Conservation (phyloP, 2,797 vertebrate species). For the Oreochromis mossambicus region DNA sequence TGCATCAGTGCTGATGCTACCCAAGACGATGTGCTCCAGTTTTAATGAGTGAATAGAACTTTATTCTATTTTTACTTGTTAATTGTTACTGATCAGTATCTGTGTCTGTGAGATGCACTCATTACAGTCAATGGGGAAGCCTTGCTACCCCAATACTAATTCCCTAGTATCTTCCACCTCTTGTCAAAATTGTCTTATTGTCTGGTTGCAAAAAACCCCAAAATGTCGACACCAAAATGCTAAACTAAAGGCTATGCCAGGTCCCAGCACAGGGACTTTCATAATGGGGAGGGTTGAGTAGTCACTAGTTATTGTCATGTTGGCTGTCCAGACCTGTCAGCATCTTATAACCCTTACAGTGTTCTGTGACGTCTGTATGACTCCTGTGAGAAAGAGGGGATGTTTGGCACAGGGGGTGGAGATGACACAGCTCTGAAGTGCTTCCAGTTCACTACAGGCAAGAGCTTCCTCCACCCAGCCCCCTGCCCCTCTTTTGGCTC, state of each 20-base stretch:
- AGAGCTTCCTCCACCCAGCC: slow-evolving; percentile 14
- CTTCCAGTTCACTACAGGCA: slow-evolving; percentile 29
- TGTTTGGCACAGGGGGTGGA: background rate
- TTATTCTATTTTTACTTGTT: background rate
- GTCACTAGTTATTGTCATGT: background rate
- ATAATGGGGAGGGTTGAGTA: background rate
- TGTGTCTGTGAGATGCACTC: background rate
- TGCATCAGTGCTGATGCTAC: background rate
- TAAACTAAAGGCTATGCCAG: background rate
- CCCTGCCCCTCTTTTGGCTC: slow-evolving; percentile 46
- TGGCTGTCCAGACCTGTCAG: slow-evolving; percentile 5
- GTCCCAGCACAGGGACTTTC: background rate
- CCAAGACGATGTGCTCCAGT: background rate
- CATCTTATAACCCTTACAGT: background rate
- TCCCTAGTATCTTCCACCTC: background rate
- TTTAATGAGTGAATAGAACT: background rate
- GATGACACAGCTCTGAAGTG: slow-evolving; percentile 20
- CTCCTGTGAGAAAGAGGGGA: background rate
- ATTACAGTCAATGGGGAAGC: background rate
- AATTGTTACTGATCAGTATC: background rate
- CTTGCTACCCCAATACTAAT: background rate
- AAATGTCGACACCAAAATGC: background rate
- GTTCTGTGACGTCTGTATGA: background rate
- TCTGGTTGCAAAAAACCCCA: background rate
- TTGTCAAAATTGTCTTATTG: background rate